phyloP scores from a whole-genome alignment of 2,113 vertebrate species.

The Tetraodon nigroviridis region DNA sequence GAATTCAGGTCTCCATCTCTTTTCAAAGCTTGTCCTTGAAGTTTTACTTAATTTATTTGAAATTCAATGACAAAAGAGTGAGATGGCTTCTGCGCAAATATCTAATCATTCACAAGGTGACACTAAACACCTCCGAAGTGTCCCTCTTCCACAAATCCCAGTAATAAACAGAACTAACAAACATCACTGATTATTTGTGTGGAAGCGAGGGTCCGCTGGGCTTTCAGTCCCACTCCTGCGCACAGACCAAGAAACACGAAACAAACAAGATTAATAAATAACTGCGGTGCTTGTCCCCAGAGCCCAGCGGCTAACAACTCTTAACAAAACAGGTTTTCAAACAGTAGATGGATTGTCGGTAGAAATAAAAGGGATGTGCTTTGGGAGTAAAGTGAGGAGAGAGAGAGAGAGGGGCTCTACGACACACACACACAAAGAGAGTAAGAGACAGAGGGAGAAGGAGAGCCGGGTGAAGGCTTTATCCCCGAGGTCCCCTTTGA shows the following conservation, averaged over 20 bases:
- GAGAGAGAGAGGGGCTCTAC: constrained; percentile 4
- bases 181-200: constrained; percentile 70
- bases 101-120: constrained; percentile 64
- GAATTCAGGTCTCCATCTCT: neutral
- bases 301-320: constrained; percentile 67
- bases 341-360: constrained; percentile 74
- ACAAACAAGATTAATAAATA: constrained; percentile 74
- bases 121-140: constrained; percentile 52
- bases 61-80: constrained; percentile 27
- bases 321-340: constrained; percentile 77
- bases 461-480: constrained; percentile 65
- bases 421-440: too few species aligned
- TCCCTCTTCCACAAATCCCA: constrained; percentile 61
- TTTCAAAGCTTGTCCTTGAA: neutral
- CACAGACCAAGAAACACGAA: constrained; percentile 57
- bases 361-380: constrained; percentile 73
- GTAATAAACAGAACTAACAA: constrained; percentile 71
- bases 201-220: constrained; percentile 57
- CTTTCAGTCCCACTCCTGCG: constrained; percentile 52
- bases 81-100: constrained; percentile 41
- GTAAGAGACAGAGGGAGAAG: too few species aligned
- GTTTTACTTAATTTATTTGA: constrained; percentile 21
- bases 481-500: constrained; percentile 60
- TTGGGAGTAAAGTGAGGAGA: constrained; percentile 73
- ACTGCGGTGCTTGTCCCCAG: constrained; percentile 58